Base-by-base conservation (phyloP, 2,113 vertebrate species). In the Ailurus styani region DNA sequence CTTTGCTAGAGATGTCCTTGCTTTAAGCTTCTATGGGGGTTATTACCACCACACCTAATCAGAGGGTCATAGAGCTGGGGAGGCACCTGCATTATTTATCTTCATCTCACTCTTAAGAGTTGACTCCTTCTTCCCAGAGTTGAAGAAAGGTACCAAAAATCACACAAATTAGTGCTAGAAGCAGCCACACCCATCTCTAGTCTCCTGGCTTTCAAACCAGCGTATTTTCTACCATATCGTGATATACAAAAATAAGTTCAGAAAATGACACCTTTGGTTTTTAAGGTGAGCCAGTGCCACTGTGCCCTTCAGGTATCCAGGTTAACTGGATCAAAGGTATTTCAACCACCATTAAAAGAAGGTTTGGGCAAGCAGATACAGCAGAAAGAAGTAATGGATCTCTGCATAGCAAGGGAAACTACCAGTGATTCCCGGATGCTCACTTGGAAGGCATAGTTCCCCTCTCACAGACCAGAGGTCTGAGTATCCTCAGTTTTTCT, bases 1-100 rank as follows among this genome's bases (percentile, higher is more conserved):
- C 54, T 84, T 54, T 82, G 37, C 64, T 79, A 75, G 82, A 75
- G 84, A 7, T 90, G 62, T 77, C 64, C 34, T n/a, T 93, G 47
- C 75, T 95, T 90, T 87, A 84, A 87, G 60, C 45, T 62, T 93
- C 54, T 29, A 62, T 42, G 70, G 72, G 81, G 55, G 75, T 86
- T 90, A 77, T n/a, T 55, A 34, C 6, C 62, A 15, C 78, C 40
- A 91, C 54, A 9, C 40, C 62, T 89, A 82, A 95, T 87, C 62
- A 66, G 60, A 92, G 60, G 83, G 25, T 55, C 66, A 45, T 23
- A 50, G 79, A 83, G 6, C 84, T 77, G 29, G 54, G 95, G 82
- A 85, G 75, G 68, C 25, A 72, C 31, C 31, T 64, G n/a, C 0
- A 7, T 40, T 96, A 87, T 95, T 96, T 96, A 84, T 96, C 94